Conservation (phyloP, 2,888 invertebrate genomes). For the Stenodera caucasica region DNA sequence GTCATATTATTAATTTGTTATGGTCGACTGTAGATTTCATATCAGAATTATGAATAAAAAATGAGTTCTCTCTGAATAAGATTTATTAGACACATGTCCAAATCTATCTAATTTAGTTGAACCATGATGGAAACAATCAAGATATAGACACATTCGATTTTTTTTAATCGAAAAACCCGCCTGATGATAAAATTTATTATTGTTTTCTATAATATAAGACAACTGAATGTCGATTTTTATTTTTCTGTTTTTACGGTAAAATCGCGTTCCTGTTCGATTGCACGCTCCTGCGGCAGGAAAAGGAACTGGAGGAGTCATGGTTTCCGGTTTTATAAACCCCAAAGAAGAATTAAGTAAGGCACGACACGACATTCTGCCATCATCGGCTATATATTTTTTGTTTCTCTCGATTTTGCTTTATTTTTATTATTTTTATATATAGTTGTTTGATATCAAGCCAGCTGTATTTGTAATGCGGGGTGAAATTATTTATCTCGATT, state of each 20-base stretch:
- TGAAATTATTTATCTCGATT: neutral
- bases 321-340: constrained; percentile 49
- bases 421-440: neutral
- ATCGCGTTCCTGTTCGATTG: constrained; percentile 28
- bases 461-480: neutral
- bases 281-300: constrained; percentile 49
- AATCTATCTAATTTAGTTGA: constrained; percentile 43
- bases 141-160: neutral
- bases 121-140: neutral
- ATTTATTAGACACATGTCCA: constrained; percentile 48
- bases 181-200: no score
- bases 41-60: constrained; percentile 46
- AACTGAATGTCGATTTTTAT: neutral
- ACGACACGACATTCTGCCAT: constrained; percentile 46
- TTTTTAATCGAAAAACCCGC: no score
- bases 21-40: constrained; percentile 43
- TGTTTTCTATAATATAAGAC: no score
- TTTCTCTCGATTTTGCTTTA: neutral
- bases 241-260: constrained; percentile 15
- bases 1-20: constrained; percentile 16
- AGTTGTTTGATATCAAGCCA: neutral
- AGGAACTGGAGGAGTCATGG: constrained; percentile 52
- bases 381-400: constrained; percentile 21
- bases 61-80: constrained; percentile 41
- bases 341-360: constrained; percentile 44